Percentiles rank a stretch among this genome's conserved stretches.
phyloP scores from a whole-genome alignment of 2,797 vertebrate genomes.

The Sebastes matsubarae region DNA sequence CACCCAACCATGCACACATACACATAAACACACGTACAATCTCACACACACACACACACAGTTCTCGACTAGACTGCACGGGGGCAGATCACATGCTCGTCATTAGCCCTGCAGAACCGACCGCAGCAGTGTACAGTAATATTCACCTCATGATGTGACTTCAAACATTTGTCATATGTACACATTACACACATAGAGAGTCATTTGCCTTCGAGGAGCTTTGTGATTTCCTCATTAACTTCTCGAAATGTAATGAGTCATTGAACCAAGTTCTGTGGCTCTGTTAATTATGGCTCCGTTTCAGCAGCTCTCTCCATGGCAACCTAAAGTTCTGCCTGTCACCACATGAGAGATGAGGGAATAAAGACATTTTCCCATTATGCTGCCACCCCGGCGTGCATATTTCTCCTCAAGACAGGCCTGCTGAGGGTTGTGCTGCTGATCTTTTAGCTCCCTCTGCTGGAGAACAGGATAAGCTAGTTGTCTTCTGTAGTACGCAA shows the following conservation, averaged over 20 bases:
- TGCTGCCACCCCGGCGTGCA: constrained; percentile 39
- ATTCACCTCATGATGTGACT: constrained; percentile 39
- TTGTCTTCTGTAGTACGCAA: neutral
- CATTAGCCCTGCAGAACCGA: constrained; percentile 43
- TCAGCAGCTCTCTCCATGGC: constrained; percentile 74
- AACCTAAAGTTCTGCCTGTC: constrained; percentile 78
- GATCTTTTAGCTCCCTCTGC: constrained; percentile 70
- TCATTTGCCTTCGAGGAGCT: constrained; percentile 64
- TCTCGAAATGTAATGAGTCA: constrained; percentile 68
- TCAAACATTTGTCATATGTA: constrained; percentile 49
- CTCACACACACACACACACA: neutral
- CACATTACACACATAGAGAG: constrained; percentile 41
- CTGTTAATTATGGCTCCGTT: constrained; percentile 70
- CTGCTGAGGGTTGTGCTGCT: neutral
- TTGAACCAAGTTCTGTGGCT: constrained; percentile 59
- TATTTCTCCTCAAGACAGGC: constrained; percentile 53
- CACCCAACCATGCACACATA: constrained; percentile 9
- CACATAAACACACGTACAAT: neutral
- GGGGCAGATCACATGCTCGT: constrained; percentile 44
- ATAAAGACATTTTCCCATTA: constrained; percentile 73
- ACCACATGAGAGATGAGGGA: constrained; percentile 69
- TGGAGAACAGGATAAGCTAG: constrained; percentile 33
- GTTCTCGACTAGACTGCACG: constrained; percentile 9
- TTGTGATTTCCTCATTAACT: constrained; percentile 72
- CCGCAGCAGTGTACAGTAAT: constrained; percentile 25